phyloP scores from a whole-genome alignment of 2,797 vertebrate genomes.

The Allobates femoralis region DNA sequence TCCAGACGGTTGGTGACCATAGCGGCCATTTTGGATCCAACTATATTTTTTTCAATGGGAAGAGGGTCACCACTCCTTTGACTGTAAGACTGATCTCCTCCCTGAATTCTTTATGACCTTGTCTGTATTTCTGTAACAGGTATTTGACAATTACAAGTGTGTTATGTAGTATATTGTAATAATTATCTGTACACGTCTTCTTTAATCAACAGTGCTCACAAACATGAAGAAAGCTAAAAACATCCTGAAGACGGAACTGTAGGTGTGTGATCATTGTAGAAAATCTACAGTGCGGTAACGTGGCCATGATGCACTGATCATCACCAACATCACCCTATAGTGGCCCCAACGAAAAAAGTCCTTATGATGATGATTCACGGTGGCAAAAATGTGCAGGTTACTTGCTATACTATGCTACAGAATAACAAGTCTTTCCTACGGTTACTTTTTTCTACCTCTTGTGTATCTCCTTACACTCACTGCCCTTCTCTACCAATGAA shows the following conservation, averaged over 20 bases:
- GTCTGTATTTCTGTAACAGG: neutral
- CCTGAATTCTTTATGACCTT: neutral
- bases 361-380: neutral
- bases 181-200: neutral
- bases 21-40: too few species aligned
- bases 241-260: conserved; percentile 51
- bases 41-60: too few species aligned
- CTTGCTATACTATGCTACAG: neutral
- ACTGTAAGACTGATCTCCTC: too few species aligned
- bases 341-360: neutral
- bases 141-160: neutral
- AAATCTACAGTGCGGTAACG: neutral
- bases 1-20: too few species aligned
- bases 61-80: too few species aligned
- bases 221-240: conserved; percentile 61
- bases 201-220: conserved; percentile 41
- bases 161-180: neutral
- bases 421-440: neutral
- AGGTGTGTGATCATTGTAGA: neutral
- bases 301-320: conserved; percentile 29
- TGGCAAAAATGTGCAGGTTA: neutral
- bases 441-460: neutral
- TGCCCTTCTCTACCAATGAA: neutral
- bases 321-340: neutral
- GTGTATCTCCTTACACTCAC: too few species aligned